These are phyloP conservation scores for Cyphomyrmex costatus DNA, from an alignment of 1,140 invertebrate species.

Conservation along the genomic window DNA sequence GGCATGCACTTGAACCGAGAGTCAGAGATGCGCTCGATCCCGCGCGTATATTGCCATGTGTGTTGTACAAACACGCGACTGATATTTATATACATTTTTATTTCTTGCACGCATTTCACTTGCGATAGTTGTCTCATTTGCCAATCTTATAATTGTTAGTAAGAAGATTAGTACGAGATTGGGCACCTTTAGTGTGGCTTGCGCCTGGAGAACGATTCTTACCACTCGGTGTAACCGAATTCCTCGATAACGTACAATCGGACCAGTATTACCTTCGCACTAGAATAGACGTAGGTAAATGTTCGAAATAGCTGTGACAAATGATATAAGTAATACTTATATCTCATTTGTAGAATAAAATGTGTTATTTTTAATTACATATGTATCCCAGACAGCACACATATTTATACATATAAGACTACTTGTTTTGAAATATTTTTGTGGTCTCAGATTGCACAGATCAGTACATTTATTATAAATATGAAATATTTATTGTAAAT, in stretches of 20 bases:
- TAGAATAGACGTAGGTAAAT: slow-evolving; percentile 86
- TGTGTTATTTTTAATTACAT: too few species aligned
- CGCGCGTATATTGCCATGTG: too few species aligned
- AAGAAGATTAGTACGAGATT: slow-evolving; percentile 86
- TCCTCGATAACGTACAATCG: slow-evolving; percentile 88
- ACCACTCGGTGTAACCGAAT: slow-evolving; percentile 88
- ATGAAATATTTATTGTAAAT: too few species aligned
- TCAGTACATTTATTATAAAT: too few species aligned
- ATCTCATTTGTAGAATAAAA: background rate
- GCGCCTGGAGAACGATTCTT: slow-evolving; percentile 89
- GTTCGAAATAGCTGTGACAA: background rate
- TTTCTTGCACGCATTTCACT: background rate
- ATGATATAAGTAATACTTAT: background rate
- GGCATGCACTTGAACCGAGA: slow-evolving; percentile 20
- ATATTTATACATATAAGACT: too few species aligned
- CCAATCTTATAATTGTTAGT: slow-evolving; percentile 80
- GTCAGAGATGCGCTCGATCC: background rate
- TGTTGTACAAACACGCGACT: too few species aligned
- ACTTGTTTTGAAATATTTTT: too few species aligned
- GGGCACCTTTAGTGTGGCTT: slow-evolving; percentile 90
- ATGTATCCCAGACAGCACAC: too few species aligned
- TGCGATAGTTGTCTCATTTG: background rate
- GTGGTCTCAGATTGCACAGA: too few species aligned
- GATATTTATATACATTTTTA: too few species aligned
- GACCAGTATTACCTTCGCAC: slow-evolving; percentile 87